Evolutionary conservation across 2,113 vertebrate genomes (phyloP).

Genomic region (Danio rerio): GRCz12tu NC_133197.1:12836501-12837000

Average conservation of each 20-base stretch:
- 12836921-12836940: background rate
- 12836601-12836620: too few species aligned
- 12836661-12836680: too few species aligned
- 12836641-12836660: too few species aligned
- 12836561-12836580: too few species aligned
- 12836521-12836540: too few species aligned
- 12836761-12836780: background rate
- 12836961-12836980: background rate
- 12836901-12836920: background rate
- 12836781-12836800: slow-evolving; percentile 7
- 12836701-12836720: too few species aligned
- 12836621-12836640: too few species aligned
- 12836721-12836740: too few species aligned
- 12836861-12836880: background rate
- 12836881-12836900: background rate
- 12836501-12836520: too few species aligned
- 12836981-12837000: background rate
- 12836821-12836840: slow-evolving; percentile 3
- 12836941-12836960: background rate
- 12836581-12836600: too few species aligned
- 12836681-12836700: too few species aligned
- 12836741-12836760: background rate
- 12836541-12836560: too few species aligned
- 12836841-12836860: background rate
- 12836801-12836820: slow-evolving; percentile 10